Evolutionary conservation across 2,888 invertebrate genomes (phyloP).

Genomic region (Andrena minutula): DNA sequence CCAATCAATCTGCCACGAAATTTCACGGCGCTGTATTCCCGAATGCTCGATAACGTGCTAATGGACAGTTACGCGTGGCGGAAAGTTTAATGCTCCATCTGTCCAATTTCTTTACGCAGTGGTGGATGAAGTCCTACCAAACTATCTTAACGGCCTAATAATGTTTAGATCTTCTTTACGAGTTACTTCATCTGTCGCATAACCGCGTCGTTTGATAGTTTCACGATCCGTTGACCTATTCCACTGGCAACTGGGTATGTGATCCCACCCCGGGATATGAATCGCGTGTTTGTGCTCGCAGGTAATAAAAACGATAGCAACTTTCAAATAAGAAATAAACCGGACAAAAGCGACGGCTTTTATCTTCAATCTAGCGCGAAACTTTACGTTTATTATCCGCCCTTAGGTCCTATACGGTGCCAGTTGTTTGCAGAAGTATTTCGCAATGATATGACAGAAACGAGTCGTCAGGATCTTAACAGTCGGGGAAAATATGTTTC

Average conservation of each 20-base stretch:
- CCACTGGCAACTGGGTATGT: not conserved
- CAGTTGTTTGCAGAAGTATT: constrained; percentile 19
- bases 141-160: not conserved
- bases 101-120: not conserved
- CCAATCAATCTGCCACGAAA: not conserved
- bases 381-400: constrained; percentile 44
- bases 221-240: constrained; percentile 8
- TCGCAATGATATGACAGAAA: not conserved
- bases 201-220: constrained; percentile 18
- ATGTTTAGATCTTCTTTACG: not conserved
- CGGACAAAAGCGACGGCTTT: constrained; percentile 22
- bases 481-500: not conserved
- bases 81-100: not conserved
- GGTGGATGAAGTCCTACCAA: not conserved
- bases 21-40: not conserved
- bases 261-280: constrained; percentile 11
- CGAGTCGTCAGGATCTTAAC: not conserved
- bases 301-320: constrained; percentile 34
- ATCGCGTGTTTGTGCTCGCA: constrained; percentile 19
- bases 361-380: constrained; percentile 33
- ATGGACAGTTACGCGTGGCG: not conserved
- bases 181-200: not conserved
- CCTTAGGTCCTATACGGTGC: not conserved
- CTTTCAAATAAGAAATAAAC: constrained; percentile 43
- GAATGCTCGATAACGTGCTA: not conserved